Evolutionary conservation across 1,140 invertebrate species (phyloP).

Genomic region (Drosophila lini): DNA sequence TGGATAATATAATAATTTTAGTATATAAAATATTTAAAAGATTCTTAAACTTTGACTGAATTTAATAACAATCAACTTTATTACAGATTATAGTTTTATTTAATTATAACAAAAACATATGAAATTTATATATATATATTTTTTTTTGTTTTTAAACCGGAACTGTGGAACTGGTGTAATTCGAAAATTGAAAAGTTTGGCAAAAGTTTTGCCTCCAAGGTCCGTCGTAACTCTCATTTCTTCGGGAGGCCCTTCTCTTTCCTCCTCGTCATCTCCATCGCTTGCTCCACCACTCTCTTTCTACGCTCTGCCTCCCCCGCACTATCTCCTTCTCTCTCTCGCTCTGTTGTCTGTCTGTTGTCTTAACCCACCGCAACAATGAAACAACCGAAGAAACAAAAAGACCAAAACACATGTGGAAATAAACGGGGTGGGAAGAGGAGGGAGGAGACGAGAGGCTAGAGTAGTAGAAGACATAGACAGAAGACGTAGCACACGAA

Average conservation of each 20-base stretch:
- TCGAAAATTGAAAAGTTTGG: conserved; percentile 16
- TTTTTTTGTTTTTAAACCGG: conserved; percentile 21
- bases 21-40: too few relatives aligned
- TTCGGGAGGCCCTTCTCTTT: conserved; percentile 11
- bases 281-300: not conserved
- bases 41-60: too few relatives aligned
- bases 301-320: conserved; percentile 15
- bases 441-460: not conserved
- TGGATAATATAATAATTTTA: too few relatives aligned
- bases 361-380: conserved; percentile 50
- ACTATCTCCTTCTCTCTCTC: not conserved
- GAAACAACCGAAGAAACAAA: conserved; percentile 33
- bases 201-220: conserved; percentile 27
- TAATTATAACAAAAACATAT: too few relatives aligned
- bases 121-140: too few relatives aligned
- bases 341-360: conserved; percentile 23
- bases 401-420: conserved; percentile 33
- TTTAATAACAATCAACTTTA: too few relatives aligned
- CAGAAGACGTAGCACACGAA: conserved; percentile 28
- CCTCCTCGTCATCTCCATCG: not conserved
- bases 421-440: conserved; percentile 11
- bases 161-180: conserved; percentile 14
- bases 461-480: conserved; percentile 13
- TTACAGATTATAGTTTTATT: too few relatives aligned
- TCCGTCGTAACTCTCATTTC: conserved; percentile 17